These are phyloP conservation scores for Trichomalopsis sarcophagae DNA, from an alignment of 1,140 invertebrate species.

Conservation along the genomic window DNA sequence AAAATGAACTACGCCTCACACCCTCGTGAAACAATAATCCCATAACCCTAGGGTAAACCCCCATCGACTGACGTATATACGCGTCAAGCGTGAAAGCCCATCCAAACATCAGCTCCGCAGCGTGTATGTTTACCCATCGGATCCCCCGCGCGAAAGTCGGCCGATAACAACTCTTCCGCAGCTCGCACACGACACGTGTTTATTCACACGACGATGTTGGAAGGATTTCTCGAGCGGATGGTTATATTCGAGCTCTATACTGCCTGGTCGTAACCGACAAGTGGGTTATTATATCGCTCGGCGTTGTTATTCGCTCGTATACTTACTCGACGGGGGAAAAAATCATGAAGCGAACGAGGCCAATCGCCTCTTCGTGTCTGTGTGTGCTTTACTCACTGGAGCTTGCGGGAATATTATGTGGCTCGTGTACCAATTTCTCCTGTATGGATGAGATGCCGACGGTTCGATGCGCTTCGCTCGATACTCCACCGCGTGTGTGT, in stretches of 20 bases:
- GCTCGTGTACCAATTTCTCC: constrained; percentile 1
- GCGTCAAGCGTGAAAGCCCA: too few relatives aligned
- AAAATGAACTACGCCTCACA: too few relatives aligned
- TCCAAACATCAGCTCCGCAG: too few relatives aligned
- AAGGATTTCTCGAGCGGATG: background rate
- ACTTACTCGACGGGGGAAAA: background rate
- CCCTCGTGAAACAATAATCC: too few relatives aligned
- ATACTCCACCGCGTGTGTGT: background rate
- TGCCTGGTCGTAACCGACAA: background rate
- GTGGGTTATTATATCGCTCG: background rate
- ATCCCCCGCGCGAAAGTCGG: too few relatives aligned
- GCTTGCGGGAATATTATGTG: background rate
- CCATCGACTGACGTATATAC: background rate
- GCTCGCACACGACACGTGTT: too few relatives aligned
- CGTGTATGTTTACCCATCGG: too few relatives aligned
- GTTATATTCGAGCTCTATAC: too few relatives aligned
- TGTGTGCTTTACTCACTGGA: background rate
- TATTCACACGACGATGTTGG: background rate
- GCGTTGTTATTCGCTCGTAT: background rate
- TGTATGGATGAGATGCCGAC: background rate
- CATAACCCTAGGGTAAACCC: background rate
- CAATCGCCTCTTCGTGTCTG: constrained; percentile 4
- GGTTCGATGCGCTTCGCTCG: background rate
- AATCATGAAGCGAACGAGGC: constrained; percentile 20
- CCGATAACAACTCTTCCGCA: too few relatives aligned